These are phyloP conservation scores for Beroe forskalii DNA, from an alignment of 37 sponge, comb jelly and placozoan genomes.

Conservation along the genomic window DNA sequence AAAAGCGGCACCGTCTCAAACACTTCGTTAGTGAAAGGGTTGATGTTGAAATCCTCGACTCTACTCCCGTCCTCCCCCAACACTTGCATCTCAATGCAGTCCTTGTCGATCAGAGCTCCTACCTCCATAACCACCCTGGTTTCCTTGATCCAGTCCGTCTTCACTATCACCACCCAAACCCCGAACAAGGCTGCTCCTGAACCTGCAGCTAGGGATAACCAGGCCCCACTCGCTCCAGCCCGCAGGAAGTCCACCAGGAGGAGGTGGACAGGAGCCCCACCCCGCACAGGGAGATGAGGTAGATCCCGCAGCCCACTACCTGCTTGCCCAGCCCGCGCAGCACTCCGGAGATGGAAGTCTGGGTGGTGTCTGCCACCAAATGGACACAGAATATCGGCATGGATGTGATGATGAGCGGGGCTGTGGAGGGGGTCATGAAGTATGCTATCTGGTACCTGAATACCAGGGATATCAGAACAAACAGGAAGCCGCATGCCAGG, in stretches of 20 bases:
- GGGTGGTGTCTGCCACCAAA: constrained; percentile 1
- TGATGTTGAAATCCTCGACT: background rate
- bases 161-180: background rate
- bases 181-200: background rate
- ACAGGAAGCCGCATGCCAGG: background rate
- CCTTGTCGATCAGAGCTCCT: background rate
- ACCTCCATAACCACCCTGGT: background rate
- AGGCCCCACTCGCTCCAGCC: background rate
- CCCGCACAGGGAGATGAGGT: constrained; percentile 8
- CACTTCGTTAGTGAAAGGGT: constrained; percentile 39
- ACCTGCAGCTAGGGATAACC: background rate
- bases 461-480: background rate
- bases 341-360: constrained; percentile 10
- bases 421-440: background rate
- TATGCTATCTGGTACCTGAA: constrained; percentile 10
- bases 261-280: background rate
- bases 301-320: background rate
- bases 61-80: background rate
- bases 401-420: background rate
- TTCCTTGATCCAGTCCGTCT: constrained; percentile 29
- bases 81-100: constrained; percentile 8
- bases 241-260: background rate
- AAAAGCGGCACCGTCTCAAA: background rate
- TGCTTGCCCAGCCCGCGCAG: constrained; percentile 46
- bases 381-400: constrained; percentile 23